Evolutionary conservation across 2,113 vertebrate species (phyloP).

Genomic region (Corythoichthys haematopterus): DNA sequence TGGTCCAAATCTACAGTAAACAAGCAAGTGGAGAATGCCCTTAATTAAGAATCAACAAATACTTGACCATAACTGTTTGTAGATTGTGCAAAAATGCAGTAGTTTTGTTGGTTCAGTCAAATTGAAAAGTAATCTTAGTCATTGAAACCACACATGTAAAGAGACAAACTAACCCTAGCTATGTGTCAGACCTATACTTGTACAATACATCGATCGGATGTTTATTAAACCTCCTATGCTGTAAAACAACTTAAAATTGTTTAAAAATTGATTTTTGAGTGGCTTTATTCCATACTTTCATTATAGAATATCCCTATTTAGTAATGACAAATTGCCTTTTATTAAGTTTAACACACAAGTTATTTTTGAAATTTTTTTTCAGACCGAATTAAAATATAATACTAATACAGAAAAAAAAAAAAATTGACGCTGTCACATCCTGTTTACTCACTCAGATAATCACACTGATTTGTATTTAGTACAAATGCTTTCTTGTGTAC

Average conservation of each 20-base stretch:
- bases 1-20: conserved; percentile 14
- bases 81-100: conserved; percentile 66
- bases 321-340: conserved; percentile 3
- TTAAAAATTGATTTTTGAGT: conserved; percentile 8
- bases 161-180: conserved; percentile 44
- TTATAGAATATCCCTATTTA: conserved; percentile 18
- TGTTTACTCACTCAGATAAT: neutral
- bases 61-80: conserved; percentile 27
- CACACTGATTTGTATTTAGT: conserved; percentile 24
- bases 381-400: conserved; percentile 26
- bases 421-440: conserved; percentile 20
- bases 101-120: conserved; percentile 44
- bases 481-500: conserved; percentile 29
- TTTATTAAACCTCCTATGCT: conserved; percentile 7
- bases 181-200: conserved; percentile 42
- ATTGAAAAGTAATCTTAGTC: conserved; percentile 31
- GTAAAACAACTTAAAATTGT: conserved; percentile 9
- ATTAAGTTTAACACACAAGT: conserved; percentile 20
- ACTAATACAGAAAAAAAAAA: conserved; percentile 21
- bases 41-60: conserved; percentile 30
- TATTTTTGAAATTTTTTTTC: conserved; percentile 17
- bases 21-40: conserved; percentile 8
- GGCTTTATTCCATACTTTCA: conserved; percentile 20
- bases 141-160: conserved; percentile 53
- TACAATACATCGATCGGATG: conserved; percentile 18